phyloP scores from a whole-genome alignment of 2,888 invertebrate species.

The Tortrix viridana region DNA sequence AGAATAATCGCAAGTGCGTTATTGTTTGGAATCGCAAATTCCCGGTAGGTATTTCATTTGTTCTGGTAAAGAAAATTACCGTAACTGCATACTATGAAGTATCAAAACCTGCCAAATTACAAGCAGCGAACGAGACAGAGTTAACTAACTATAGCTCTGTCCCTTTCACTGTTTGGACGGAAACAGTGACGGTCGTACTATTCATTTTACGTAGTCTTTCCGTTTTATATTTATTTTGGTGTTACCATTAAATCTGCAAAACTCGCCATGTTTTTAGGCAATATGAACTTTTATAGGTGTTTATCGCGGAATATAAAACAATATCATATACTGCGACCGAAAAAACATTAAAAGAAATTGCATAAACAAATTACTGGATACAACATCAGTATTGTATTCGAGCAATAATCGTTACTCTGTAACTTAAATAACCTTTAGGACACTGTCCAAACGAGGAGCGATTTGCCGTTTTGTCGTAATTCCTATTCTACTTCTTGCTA shows the following conservation, averaged over 20 bases:
- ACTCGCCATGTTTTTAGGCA: background rate
- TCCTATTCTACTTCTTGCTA: background rate
- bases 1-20: too few relatives aligned
- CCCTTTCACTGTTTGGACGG: too few relatives aligned
- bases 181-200: too few relatives aligned
- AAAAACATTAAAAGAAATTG: constrained; percentile 39
- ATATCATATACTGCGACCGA: constrained; percentile 34
- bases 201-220: too few relatives aligned
- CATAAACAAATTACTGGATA: constrained; percentile 74
- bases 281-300: constrained; percentile 29
- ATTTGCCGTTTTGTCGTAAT: background rate
- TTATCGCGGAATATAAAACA: constrained; percentile 35
- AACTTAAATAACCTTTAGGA: constrained; percentile 66
- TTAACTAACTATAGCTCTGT: too few relatives aligned
- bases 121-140: too few relatives aligned
- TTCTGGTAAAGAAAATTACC: too few relatives aligned
- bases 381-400: constrained; percentile 73
- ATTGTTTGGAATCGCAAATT: too few relatives aligned
- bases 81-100: too few relatives aligned
- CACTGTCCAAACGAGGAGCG: constrained; percentile 44
- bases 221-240: too few relatives aligned
- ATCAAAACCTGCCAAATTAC: too few relatives aligned
- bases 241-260: background rate
- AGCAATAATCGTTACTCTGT: constrained; percentile 78
- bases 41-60: too few relatives aligned